Base-by-base conservation (phyloP, 1,140 invertebrate genomes). In the Condylostylus longicornis region DNA sequence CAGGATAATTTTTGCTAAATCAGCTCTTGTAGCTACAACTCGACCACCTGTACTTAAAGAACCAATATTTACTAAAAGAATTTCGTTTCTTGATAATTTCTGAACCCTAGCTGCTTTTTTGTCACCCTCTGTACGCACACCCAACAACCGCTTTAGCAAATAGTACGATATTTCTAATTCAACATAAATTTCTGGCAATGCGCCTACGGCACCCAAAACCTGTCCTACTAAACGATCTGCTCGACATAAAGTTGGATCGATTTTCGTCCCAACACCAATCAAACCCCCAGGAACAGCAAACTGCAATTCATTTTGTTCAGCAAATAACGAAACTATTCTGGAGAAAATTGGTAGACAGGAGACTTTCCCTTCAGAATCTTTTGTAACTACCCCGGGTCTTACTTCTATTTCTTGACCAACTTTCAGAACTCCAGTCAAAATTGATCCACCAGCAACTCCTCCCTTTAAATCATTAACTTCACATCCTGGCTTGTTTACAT, bases 401-500 rank as follows among this genome's bases (percentile, higher is more conserved):
- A 97, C 72, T 52, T 76, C 72, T 30, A 76, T 75, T 52, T 74
- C 72, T 61, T 75, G 73, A 25, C 71, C 67, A 49, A 91, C 86
- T 64, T 84, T 89, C 4, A 98, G 67, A 5, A 97, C 91, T 42
- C 95, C 95, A 60, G 84, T 79, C 1, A 98, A 66, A 49, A 99
- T 95, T 60, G 90, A 96, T 18, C 96, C 96, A 44, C 96, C 96
- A 43, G 95, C 95, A 7, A 99, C 96, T 20, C 96, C 96, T 21
- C 96, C 96, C 59, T 95, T 93, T 7, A 99, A 65, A 60, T 98
- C 93, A 46, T 95, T 88, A 1, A 98, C 94, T 66, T 98, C 95
- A 64, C 91, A 96, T 19, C 95, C 95, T 14, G 96, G 96, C 65
- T 98, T 98, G 65, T 99, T 99, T 0, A 99, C 95, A 66, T 99